Conservation (phyloP, 2,888 invertebrate genomes). For the Barypeithes pellucidus region DNA sequence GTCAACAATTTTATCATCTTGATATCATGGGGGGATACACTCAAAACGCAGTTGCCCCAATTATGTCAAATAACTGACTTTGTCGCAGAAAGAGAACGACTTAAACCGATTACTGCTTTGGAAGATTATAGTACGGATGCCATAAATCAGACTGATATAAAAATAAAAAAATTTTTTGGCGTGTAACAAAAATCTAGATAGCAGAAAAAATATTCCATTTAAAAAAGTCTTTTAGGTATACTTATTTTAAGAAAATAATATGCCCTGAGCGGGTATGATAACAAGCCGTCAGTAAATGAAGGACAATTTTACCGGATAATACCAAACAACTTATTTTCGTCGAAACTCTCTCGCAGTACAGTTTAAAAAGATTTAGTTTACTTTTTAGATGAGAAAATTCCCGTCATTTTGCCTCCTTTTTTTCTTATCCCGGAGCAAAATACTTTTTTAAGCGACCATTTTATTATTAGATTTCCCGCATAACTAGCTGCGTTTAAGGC, state of each 20-base stretch:
- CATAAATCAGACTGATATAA: too few relatives aligned
- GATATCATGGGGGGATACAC: too few relatives aligned
- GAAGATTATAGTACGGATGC: too few relatives aligned
- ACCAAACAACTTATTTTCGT: conserved; percentile 32
- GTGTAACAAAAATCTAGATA: too few relatives aligned
- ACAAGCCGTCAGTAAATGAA: not conserved
- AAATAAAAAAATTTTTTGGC: too few relatives aligned
- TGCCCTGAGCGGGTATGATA: not conserved
- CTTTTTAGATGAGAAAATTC: conserved; percentile 21
- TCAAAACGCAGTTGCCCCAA: too few relatives aligned
- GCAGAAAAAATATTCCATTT: too few relatives aligned
- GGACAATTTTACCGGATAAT: conserved; percentile 25
- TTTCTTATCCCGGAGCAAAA: conserved; percentile 10
- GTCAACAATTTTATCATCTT: too few relatives aligned
- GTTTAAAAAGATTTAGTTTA: conserved; percentile 19
- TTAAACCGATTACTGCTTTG: too few relatives aligned
- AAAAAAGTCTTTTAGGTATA: too few relatives aligned
- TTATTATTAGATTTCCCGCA: conserved; percentile 14
- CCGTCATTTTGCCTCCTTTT: conserved; percentile 9
- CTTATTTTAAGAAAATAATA: conserved; percentile 15
- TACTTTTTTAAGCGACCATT: conserved; percentile 19
- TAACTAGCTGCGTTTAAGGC: conserved; percentile 22
- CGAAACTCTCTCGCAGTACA: conserved; percentile 16
- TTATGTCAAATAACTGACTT: too few relatives aligned
- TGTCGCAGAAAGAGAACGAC: too few relatives aligned